Evolutionary conservation across 1,140 invertebrate genomes (phyloP).

Genomic region (Battus philenor): DNA sequence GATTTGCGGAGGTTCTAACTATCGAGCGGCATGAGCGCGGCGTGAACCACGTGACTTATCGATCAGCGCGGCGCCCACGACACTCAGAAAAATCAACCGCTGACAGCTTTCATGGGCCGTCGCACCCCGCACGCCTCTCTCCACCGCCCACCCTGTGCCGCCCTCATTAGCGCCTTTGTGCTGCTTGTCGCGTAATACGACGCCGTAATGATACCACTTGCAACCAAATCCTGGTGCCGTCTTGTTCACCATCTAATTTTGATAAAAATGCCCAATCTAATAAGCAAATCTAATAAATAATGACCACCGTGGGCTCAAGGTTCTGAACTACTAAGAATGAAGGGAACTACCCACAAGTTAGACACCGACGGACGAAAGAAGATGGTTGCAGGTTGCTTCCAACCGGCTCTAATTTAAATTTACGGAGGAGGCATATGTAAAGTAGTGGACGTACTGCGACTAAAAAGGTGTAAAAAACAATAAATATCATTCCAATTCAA

Average conservation of each 20-base stretch:
- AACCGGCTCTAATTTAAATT: no score
- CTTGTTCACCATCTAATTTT: constrained; percentile 22
- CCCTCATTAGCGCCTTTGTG: constrained; percentile 72
- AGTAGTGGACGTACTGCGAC: no score
- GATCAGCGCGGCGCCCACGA: constrained; percentile 68
- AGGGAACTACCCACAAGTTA: no score
- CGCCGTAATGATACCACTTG: constrained; percentile 64
- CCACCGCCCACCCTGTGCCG: constrained; percentile 23
- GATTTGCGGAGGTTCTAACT: constrained; percentile 66
- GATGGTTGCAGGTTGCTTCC: no score
- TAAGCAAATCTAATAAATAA: no score
- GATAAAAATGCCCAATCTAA: no score
- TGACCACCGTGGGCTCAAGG: no score
- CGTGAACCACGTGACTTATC: constrained; percentile 69
- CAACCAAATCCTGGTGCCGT: constrained; percentile 38
- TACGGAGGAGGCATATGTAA: no score
- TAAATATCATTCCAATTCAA: no score
- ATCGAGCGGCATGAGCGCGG: constrained; percentile 60
- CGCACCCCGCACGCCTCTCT: constrained; percentile 4
- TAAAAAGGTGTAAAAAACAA: no score
- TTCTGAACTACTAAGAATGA: no score
- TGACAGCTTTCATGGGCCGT: constrained; percentile 66
- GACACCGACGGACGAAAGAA: no score
- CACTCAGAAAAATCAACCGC: constrained; percentile 74
- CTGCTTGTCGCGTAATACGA: constrained; percentile 68